Evolutionary conservation across 2,888 invertebrate species (phyloP), one percentile per base, ranked within the genome.

Genomic region (Eristalis arbustorum): DNA sequence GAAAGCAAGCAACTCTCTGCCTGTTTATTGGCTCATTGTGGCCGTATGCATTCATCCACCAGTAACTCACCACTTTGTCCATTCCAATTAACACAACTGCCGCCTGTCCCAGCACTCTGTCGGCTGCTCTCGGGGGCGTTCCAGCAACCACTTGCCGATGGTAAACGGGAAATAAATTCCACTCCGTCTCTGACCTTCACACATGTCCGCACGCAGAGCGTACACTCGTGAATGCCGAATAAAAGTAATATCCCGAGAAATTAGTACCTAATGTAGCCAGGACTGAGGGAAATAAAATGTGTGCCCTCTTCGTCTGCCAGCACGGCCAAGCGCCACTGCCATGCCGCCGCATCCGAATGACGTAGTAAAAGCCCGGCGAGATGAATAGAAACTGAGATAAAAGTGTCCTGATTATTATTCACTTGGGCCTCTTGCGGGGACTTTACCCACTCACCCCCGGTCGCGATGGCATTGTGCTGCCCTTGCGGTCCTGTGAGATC

Each of bases 351-450:
- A 69, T 56, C 63, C 71, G 42, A 40, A 75, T 83, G 78, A 87
- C 79, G 75, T 49, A 49, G 49, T 74, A 87, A 78, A 83, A 75
- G 83, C 72, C 87, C 87, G 74, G 78, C 78, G 87, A 87, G 78
- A 79, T 87, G 83, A 87, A 87, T 83, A 76, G 72, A 83, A 81
- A 87, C 87, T 87, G 56, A 82, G 78, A 87, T 87, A 87, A 83
- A 87, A 87, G 82, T 87, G 87, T 87, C 79, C 87, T 87, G 87
- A 87, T 87, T 87, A 87, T 87, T 87, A 87, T 82, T 87, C 87
- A 87, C 87, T 87, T 75, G 87, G 87, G 87, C 79, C 87, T 87
- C 83, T 75, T 87, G 72, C 37, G 74, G 63, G 57, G 69, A 81
- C 73, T 82, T 74, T 61, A 62, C 3, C 10, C 63, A 77, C 73